Evolutionary conservation across 2,888 invertebrate genomes (phyloP).

Genomic region (Quadriops clusia): DNA sequence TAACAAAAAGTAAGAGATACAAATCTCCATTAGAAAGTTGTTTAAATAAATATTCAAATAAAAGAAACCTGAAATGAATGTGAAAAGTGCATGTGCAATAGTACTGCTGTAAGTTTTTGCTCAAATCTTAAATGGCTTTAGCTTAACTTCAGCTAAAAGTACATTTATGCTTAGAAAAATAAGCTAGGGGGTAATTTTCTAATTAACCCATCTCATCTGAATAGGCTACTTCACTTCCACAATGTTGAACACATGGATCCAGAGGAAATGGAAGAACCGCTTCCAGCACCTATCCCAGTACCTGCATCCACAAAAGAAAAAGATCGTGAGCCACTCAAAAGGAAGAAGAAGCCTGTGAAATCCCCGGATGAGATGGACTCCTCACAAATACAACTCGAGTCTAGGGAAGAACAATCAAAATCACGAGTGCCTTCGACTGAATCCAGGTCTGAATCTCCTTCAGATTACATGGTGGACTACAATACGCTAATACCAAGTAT

Average conservation of each 20-base stretch:
- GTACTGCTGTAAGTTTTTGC: slow-evolving; percentile 4
- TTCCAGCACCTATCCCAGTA: slow-evolving; percentile 28
- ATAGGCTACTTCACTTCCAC: slow-evolving; percentile 63
- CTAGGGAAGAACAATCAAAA: slow-evolving; percentile 35
- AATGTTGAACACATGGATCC: slow-evolving; percentile 55
- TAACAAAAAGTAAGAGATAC: too few species aligned
- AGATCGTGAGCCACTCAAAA: slow-evolving; percentile 29
- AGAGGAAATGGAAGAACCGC: slow-evolving; percentile 41
- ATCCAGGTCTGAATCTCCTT: slow-evolving; percentile 31
- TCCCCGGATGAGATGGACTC: slow-evolving; percentile 18
- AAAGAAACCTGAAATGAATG: too few species aligned
- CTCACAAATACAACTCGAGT: slow-evolving; percentile 34
- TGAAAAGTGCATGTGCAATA: slow-evolving; percentile 4
- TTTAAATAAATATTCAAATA: too few species aligned
- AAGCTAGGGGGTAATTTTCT: too few species aligned
- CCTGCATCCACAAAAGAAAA: slow-evolving; percentile 19
- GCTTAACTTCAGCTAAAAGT: too few species aligned
- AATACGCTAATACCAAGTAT: slow-evolving; percentile 33
- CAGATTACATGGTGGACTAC: slow-evolving; percentile 33
- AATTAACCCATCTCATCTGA: slow-evolving; percentile 12
- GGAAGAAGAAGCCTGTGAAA: slow-evolving; percentile 27
- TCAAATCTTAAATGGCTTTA: not conserved
- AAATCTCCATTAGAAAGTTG: too few species aligned
- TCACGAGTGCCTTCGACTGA: slow-evolving; percentile 29
- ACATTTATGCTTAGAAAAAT: too few species aligned